phyloP scores from a whole-genome alignment of 1,140 invertebrate species.

The Microplitis demolitor region DNA sequence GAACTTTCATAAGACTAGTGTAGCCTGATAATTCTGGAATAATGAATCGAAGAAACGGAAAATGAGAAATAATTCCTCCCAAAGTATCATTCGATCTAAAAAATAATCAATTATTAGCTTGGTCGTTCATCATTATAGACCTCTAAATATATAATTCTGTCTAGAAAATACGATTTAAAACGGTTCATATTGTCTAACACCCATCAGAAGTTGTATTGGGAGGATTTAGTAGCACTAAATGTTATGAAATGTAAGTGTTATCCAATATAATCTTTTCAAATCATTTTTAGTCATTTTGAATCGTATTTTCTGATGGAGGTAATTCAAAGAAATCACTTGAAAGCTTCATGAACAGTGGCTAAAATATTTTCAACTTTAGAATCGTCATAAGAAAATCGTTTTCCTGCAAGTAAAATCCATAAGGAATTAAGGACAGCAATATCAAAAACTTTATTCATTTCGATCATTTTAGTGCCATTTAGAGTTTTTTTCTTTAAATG shows the following conservation, averaged over 20 bases:
- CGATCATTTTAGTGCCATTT: slow-evolving; percentile 44
- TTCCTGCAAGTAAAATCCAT: slow-evolving; percentile 73
- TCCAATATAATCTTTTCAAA: no score
- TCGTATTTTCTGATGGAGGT: neutral
- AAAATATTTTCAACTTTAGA: slow-evolving; percentile 61
- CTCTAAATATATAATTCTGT: no score
- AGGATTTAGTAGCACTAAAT: no score
- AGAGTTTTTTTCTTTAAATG: slow-evolving; percentile 40
- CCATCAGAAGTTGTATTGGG: no score
- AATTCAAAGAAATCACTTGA: slow-evolving; percentile 47
- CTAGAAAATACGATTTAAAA: no score
- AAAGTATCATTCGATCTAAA: slow-evolving; percentile 65
- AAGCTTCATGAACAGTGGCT: slow-evolving; percentile 63
- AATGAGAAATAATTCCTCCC: slow-evolving; percentile 70
- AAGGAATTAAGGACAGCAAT: slow-evolving; percentile 72
- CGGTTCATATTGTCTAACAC: no score
- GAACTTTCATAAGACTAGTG: slow-evolving; percentile 56
- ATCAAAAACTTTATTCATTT: slow-evolving; percentile 64
- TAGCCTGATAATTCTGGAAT: slow-evolving; percentile 67
- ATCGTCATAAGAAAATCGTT: slow-evolving; percentile 66
- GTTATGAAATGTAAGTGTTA: no score
- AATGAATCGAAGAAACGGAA: slow-evolving; percentile 69
- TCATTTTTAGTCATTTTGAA: no score
- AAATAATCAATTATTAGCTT: slow-evolving; percentile 17
- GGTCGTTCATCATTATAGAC: no score